Evolutionary conservation across 1,140 invertebrate genomes (phyloP).

Genomic region (Chironomus striatipennis): DNA sequence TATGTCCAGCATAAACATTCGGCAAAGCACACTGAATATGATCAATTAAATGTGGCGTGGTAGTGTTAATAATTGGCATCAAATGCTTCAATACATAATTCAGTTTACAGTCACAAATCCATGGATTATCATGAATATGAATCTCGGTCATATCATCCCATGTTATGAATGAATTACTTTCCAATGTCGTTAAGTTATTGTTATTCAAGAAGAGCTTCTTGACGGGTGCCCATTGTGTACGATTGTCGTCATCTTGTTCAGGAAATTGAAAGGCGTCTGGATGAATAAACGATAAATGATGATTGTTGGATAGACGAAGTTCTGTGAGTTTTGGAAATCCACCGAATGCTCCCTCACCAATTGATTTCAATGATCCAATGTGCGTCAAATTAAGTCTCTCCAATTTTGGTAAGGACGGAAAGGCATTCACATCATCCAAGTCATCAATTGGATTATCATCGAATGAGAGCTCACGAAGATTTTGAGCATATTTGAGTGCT

Average conservation of each 20-base stretch:
- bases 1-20: slow-evolving; percentile 46
- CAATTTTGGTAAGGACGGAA: slow-evolving; percentile 50
- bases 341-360: slow-evolving; percentile 43
- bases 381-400: slow-evolving; percentile 53
- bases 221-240: slow-evolving; percentile 47
- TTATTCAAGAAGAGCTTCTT: slow-evolving; percentile 56
- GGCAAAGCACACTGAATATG: slow-evolving; percentile 49
- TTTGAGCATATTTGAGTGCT: slow-evolving; percentile 48
- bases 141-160: slow-evolving; percentile 58
- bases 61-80: slow-evolving; percentile 41
- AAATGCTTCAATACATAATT: slow-evolving; percentile 58
- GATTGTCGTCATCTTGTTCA: slow-evolving; percentile 40
- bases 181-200: slow-evolving; percentile 55
- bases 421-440: slow-evolving; percentile 44
- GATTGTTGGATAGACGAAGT: slow-evolving; percentile 42
- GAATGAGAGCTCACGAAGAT: slow-evolving; percentile 51
- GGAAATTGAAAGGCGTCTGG: slow-evolving; percentile 43
- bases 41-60: slow-evolving; percentile 27
- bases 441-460: slow-evolving; percentile 57
- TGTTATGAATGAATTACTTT: slow-evolving; percentile 43
- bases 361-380: slow-evolving; percentile 47
- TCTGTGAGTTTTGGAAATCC: background rate
- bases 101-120: slow-evolving; percentile 64
- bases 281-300: slow-evolving; percentile 47
- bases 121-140: slow-evolving; percentile 59